A percentile compares a stretch with the other conserved stretches of the same genome.
Conservation (phyloP, 2,113 vertebrate species). For the Calidris pygmaea region DNA sequence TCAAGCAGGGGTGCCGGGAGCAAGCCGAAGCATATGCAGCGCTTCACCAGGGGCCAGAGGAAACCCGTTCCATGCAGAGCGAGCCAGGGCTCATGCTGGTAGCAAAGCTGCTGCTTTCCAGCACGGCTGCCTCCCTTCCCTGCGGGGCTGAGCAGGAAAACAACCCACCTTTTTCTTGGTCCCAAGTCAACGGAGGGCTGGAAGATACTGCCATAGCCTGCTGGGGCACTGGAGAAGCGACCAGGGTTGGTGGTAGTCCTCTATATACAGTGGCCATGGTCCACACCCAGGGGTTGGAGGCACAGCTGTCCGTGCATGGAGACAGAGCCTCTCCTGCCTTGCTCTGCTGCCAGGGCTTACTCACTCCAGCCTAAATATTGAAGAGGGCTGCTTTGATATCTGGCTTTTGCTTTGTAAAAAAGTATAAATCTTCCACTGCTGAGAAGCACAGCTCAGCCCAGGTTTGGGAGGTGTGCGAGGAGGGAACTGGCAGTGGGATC, state of each 20-base stretch:
- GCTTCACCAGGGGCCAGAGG: background rate
- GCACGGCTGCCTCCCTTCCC: background rate
- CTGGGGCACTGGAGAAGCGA: background rate
- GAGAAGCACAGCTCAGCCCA: background rate
- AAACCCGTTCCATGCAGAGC: background rate
- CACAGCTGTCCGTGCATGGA: rapidly evolving
- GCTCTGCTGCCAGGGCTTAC: background rate
- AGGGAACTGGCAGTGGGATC: background rate
- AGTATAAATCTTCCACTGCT: background rate
- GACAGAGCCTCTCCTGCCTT: background rate
- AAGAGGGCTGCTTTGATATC: background rate
- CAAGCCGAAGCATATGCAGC: background rate
- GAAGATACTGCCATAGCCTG: background rate
- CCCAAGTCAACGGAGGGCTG: background rate
- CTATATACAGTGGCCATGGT: background rate
- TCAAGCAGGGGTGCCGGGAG: background rate
- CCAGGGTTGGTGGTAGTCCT: background rate
- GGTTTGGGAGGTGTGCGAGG: background rate
- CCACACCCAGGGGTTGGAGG: background rate
- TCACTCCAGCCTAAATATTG: background rate
- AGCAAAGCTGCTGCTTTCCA: background rate
- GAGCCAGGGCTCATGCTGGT: background rate
- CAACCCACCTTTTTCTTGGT: background rate
- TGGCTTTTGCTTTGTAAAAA: background rate
- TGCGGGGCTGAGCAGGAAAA: background rate